Conservation (phyloP, 2,888 invertebrate species). For the Malthinus seriepunctatus region DNA sequence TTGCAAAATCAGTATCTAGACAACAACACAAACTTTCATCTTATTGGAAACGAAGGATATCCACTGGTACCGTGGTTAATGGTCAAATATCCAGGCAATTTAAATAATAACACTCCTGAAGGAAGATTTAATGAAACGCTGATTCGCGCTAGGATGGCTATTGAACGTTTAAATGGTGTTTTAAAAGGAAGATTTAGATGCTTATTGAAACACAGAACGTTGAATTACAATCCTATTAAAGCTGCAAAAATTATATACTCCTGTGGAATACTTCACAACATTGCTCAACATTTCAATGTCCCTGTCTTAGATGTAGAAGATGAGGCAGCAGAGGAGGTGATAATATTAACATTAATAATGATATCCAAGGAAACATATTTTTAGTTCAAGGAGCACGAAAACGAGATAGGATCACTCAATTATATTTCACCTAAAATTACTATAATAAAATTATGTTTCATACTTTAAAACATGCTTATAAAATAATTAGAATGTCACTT, state of each 20-base stretch:
- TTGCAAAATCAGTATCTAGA: not conserved
- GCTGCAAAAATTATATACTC: conserved; percentile 27
- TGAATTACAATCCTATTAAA: conserved; percentile 37
- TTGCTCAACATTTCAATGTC: too few relatives aligned
- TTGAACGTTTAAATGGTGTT: conserved; percentile 36
- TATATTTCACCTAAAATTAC: too few relatives aligned
- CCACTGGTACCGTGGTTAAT: not conserved
- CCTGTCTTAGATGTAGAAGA: too few relatives aligned
- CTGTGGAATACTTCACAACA: not conserved
- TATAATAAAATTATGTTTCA: too few relatives aligned
- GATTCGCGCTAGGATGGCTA: conserved; percentile 26
- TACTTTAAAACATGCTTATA: too few relatives aligned
- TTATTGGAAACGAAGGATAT: not conserved
- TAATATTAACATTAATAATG: too few relatives aligned
- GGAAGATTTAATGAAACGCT: conserved; percentile 28
- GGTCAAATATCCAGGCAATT: not conserved
- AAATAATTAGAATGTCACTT: too few relatives aligned
- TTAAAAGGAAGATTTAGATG: conserved; percentile 39
- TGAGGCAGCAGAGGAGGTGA: too few relatives aligned
- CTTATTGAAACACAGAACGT: conserved; percentile 30
- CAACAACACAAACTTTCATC: not conserved
- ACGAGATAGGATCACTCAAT: too few relatives aligned
- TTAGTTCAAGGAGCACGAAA: too few relatives aligned
- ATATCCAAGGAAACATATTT: too few relatives aligned
- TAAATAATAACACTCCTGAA: not conserved